A percentile compares a stretch with the other conserved stretches of the same genome.
phyloP scores from a whole-genome alignment of 1,140 invertebrate species.

The Procambarus virginalis region DNA sequence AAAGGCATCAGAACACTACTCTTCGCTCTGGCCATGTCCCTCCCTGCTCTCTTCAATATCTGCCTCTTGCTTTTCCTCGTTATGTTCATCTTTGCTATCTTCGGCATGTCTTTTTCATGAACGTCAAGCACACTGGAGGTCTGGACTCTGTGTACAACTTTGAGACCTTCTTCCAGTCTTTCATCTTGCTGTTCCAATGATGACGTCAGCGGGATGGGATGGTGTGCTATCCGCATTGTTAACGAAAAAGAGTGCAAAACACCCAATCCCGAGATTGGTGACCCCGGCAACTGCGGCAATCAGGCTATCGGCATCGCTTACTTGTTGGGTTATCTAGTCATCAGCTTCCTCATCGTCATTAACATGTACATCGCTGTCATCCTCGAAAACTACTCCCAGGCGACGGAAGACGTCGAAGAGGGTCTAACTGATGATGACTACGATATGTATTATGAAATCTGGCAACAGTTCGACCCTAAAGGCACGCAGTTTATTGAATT shows the following conservation, averaged over 20 bases:
- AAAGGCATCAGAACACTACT: slow-evolving; percentile 97
- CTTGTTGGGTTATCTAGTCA: slow-evolving; percentile 95
- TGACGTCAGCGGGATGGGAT: slow-evolving; percentile 98
- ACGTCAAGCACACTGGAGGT: slow-evolving; percentile 91
- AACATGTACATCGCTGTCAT: slow-evolving; percentile 99
- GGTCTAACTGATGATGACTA: slow-evolving; percentile 98
- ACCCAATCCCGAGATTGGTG: slow-evolving; percentile 89
- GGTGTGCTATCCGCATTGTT: slow-evolving; percentile 94
- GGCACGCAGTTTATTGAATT: slow-evolving; percentile 97
- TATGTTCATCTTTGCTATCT: slow-evolving; percentile 99
- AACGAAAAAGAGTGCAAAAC: slow-evolving; percentile 93
- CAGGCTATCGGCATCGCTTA: slow-evolving; percentile 95
- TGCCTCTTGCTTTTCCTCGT: slow-evolving; percentile 97
- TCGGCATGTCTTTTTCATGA: slow-evolving; percentile 99
- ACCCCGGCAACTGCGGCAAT: slow-evolving; percentile 92
- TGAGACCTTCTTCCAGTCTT: slow-evolving; percentile 97
- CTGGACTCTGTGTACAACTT: slow-evolving; percentile 98
- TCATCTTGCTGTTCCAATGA: slow-evolving; percentile 99
- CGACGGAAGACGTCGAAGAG: slow-evolving; percentile 98
- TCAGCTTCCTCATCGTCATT: slow-evolving; percentile 98
- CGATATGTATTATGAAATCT: slow-evolving; percentile 99
- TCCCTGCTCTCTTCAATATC: slow-evolving; percentile 98
- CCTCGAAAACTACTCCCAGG: slow-evolving; percentile 98
- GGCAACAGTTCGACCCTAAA: slow-evolving; percentile 98
- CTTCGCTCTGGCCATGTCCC: slow-evolving; percentile 97